Evolutionary conservation across 2,888 invertebrate species (phyloP), one percentile per base, ranked within the genome.

Genomic region (Chrysolina haemoptera): DNA sequence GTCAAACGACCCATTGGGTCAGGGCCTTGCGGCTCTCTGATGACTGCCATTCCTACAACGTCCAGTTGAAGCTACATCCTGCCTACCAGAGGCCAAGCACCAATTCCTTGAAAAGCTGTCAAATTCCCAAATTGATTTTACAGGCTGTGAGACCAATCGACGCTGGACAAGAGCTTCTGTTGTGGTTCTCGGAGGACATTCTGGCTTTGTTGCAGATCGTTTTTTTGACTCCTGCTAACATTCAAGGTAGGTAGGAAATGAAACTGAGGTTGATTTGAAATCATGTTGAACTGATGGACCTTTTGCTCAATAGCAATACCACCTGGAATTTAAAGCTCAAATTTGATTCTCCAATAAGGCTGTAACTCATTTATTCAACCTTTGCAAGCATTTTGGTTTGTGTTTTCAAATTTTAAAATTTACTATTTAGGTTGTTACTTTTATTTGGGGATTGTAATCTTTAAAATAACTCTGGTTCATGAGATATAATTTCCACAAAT

Each of bases 141-240:
- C 89, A 89, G 84, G 87, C 89, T 1, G 89, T 90, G 10, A 88
- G 88, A 76, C 87, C 87, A 0, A 88, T 92, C 43, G 88, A 89
- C 62, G 89, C 90, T 1, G 94, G 93, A 46, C 93, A 94, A 74
- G 94, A 94, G 81, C 88, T 96, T 64, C 89, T 91, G 41, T 90
- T 96, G 80, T 98, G 98, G 97, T 96, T 96, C 86, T 93, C 94
- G 9, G 94, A 94, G 80, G 92, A 92, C 76, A 89, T 95, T 74
- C 89, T 94, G 14, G 92, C 94, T 0, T 90, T 92, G 68, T 88
- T 95, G 83, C 92, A 92, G 72, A 93, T 98, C 86, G 96, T 96
- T 0, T 94, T 95, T 86, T 88, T 96, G 12, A 92, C 93, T 16
- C 95, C 95, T 0, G 89, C 89, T 5, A 95, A 97, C 85, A 96